Evolutionary conservation across 2,797 vertebrate genomes (phyloP).

Genomic region (Cyprinodon diabolis): DNA sequence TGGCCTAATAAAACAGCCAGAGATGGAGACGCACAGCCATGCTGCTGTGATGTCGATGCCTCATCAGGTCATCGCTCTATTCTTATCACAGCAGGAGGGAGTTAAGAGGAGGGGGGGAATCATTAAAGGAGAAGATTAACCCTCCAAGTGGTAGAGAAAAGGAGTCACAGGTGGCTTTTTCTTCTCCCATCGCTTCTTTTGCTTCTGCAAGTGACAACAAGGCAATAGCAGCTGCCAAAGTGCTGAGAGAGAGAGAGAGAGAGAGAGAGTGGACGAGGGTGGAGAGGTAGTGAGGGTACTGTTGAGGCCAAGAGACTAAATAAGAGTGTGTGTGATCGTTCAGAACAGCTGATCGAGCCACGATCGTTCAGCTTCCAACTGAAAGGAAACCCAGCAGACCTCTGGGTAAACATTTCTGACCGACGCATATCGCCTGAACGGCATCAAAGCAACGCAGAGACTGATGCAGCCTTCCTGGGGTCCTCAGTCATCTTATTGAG

Average conservation of each 20-base stretch:
- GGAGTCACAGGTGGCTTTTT: conserved; percentile 59
- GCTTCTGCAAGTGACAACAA: conserved; percentile 58
- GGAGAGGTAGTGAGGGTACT: conserved; percentile 37
- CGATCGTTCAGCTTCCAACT: conserved; percentile 48
- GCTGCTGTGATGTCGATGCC: conserved; percentile 31
- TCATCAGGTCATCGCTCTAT: conserved; percentile 66
- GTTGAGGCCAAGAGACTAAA: conserved; percentile 60
- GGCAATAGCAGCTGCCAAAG: conserved; percentile 74
- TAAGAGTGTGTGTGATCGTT: conserved; percentile 69
- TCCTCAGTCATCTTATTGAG: neutral
- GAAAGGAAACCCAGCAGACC: conserved; percentile 43
- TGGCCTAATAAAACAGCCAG: conserved; percentile 69
- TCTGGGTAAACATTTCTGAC: conserved; percentile 24
- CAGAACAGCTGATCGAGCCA: conserved; percentile 80
- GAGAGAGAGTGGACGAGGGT: conserved; percentile 21
- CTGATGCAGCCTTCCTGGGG: neutral
- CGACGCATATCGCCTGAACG: conserved; percentile 6
- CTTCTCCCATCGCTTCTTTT: conserved; percentile 33
- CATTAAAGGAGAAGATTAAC: conserved; percentile 62
- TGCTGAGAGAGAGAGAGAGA: conserved; percentile 41
- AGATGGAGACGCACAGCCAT: conserved; percentile 33
- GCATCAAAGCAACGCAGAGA: neutral
- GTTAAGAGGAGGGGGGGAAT: conserved; percentile 26
- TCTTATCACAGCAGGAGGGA: conserved; percentile 48
- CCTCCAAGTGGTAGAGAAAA: conserved; percentile 27